These are phyloP conservation scores for Poeciliopsis paucimaculata DNA, from an alignment of 2,797 vertebrate genomes.

Conservation along the genomic window DNA sequence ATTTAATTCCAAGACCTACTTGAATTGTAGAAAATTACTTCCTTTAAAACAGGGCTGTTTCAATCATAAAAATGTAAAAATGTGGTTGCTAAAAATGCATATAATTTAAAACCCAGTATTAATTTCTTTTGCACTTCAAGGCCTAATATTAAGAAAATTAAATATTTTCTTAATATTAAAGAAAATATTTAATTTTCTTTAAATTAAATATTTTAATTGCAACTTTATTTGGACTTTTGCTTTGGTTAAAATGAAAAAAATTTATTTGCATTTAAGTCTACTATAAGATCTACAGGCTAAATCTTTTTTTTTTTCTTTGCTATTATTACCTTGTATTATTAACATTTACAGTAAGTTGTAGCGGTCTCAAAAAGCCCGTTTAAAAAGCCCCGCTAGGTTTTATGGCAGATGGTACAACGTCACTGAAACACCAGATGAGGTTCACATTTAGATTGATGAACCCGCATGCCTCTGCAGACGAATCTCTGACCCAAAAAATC, in stretches of 20 bases:
- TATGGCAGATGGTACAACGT: constrained; percentile 28
- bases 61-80: not conserved
- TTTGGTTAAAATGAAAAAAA: not conserved
- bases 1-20: not conserved
- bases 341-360: not conserved
- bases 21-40: not conserved
- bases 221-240: not conserved
- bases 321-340: not conserved
- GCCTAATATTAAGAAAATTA: not conserved
- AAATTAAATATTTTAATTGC: not conserved
- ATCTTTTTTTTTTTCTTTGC: not conserved
- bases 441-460: constrained; percentile 39
- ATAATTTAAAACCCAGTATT: not conserved
- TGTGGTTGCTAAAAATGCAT: not conserved
- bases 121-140: not conserved
- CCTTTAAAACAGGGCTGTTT: not conserved
- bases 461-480: constrained; percentile 33
- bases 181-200: too few relatives aligned
- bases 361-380: not conserved
- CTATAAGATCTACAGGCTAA: not conserved
- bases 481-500: constrained; percentile 57
- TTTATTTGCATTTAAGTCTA: not conserved
- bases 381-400: not conserved
- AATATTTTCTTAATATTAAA: too few relatives aligned
- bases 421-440: constrained; percentile 21